Percentiles rank a stretch among this genome's conserved stretches.
These are phyloP conservation scores for Scatophagus argus DNA, from an alignment of 2,113 vertebrate genomes.

Conservation along the genomic window DNA sequence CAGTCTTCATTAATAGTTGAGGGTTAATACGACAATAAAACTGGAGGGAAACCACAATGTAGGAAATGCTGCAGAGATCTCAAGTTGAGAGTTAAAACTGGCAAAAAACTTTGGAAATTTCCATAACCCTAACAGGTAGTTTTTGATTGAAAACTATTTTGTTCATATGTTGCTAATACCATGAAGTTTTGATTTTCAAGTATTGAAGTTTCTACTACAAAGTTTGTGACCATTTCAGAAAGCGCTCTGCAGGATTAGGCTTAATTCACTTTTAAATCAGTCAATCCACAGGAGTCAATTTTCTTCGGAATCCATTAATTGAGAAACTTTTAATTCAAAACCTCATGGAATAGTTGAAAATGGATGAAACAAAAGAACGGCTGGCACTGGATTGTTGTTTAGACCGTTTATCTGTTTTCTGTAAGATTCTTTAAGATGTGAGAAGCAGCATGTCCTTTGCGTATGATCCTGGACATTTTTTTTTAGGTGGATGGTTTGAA, in stretches of 20 bases:
- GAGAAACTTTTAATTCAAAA: not conserved
- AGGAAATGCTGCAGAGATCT: not conserved
- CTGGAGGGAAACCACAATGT: not conserved
- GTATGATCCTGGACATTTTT: constrained; percentile 38
- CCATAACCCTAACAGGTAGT: too few species aligned
- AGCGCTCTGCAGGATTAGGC: not conserved
- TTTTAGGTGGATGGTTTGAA: constrained; percentile 34
- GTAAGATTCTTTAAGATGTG: constrained; percentile 22
- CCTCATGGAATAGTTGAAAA: constrained; percentile 1
- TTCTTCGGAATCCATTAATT: constrained; percentile 2
- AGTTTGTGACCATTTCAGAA: not conserved
- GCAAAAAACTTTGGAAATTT: too few species aligned
- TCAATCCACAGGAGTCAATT: not conserved
- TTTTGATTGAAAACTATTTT: not conserved
- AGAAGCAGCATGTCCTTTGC: constrained; percentile 40
- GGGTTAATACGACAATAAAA: not conserved
- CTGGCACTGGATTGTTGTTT: not conserved
- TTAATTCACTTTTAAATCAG: not conserved
- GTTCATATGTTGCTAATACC: not conserved
- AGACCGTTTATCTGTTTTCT: constrained; percentile 16
- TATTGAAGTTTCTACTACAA: not conserved
- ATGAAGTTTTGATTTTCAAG: not conserved
- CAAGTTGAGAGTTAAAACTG: not conserved
- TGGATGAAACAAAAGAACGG: not conserved
- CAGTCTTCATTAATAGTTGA: not conserved